Base-by-base conservation (phyloP, 2,797 vertebrate genomes). In the Siniperca undulata region DNA sequence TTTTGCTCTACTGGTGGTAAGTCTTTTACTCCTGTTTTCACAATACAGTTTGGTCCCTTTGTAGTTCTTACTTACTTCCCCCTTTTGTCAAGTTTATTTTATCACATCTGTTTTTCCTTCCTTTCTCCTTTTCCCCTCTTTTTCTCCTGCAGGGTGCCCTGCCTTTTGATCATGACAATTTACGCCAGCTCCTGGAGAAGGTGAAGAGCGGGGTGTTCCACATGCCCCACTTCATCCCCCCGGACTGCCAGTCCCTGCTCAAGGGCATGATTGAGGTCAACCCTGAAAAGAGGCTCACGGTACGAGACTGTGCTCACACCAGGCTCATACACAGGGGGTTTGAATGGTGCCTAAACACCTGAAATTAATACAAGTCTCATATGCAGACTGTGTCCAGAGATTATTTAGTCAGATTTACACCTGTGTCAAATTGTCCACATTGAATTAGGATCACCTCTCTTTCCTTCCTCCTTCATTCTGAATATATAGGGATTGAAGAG, bases 221-320 rank as follows among this genome's bases (percentile, higher is more conserved):
- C 91, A 98, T 98, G 97, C 97, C 97, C 5, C 97, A 98, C 94
- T 98, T 98, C 93, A 98, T 98, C 80, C 97, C 97, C 0, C 97
- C 97, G 0, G 97, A 97, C 94, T 97, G 97, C 93, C 97, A 98
- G 94, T 96, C 96, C 64, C 94, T 98, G 86, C 95, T 97, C 66
- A 92, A 97, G 78, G 97, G 97, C 80, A 98, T 98, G 97, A 98
- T 98, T 14, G 97, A 98, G 90, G 97, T 98, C 93, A 96, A 97
- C 90, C 96, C 97, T 0, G 97, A 98, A 77, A 97, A 98, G 82
- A 96, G 97, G 81, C 96, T 98, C 85, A 97, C 97, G 85, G 97
- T 98, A 93, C 85, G 95, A 85, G 74, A 75, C 59, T 42, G 9
- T 58, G 40, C 75, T 81, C 59, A 65, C 34, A 53, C 27, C 19